Evolutionary conservation across 2,113 vertebrate genomes (phyloP).

Genomic region (Hyperopisus bebe): DNA sequence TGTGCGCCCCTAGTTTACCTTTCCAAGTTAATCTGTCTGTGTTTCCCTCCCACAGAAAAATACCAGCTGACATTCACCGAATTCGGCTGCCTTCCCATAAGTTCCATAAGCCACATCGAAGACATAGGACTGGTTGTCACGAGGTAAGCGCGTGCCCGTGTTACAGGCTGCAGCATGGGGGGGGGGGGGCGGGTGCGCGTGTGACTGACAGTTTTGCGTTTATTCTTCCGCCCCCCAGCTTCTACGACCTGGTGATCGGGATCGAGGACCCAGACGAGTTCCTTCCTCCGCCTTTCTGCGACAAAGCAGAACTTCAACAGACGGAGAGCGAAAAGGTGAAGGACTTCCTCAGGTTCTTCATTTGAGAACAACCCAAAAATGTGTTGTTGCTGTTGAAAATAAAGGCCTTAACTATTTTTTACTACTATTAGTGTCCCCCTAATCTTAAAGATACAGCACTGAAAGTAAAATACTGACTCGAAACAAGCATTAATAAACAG

Average conservation of each 20-base stretch:
- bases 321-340: neutral
- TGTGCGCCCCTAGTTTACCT: neutral
- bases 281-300: slow-evolving; percentile 49
- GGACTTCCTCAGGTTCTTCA: slow-evolving; percentile 44
- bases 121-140: slow-evolving; percentile 3
- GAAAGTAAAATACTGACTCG: neutral
- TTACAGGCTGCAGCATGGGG: neutral
- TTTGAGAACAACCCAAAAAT: neutral
- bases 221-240: slow-evolving; percentile 23
- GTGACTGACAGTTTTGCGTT: neutral
- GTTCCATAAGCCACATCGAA: neutral
- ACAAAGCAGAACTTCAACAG: neutral
- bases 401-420: neutral
- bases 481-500: neutral
- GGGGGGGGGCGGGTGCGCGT: neutral
- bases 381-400: neutral
- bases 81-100: slow-evolving; percentile 38
- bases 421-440: too few species aligned
- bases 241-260: slow-evolving; percentile 34
- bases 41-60: slow-evolving; percentile 17
- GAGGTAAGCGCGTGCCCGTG: slow-evolving; percentile 23
- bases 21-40: neutral
- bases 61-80: slow-evolving; percentile 33
- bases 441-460: neutral
- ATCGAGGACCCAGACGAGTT: slow-evolving; percentile 35